Evolutionary conservation across 2,113 vertebrate species (phyloP).

Genomic region (Tretioscincus oriximinensis): DNA sequence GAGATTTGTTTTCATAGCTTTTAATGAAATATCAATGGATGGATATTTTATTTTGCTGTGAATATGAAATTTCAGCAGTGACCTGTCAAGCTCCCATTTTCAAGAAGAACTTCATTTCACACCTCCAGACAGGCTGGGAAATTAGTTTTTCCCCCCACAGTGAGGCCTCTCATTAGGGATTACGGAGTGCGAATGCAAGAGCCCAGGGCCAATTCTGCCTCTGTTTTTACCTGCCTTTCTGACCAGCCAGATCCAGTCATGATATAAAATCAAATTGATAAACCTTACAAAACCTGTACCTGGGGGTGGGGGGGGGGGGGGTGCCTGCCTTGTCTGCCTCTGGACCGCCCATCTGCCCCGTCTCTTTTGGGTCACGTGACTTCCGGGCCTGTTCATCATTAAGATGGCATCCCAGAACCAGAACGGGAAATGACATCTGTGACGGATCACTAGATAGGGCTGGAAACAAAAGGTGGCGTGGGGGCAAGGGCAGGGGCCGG

Average conservation of each 20-base stretch:
- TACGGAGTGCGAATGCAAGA: conserved; percentile 52
- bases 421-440: too few species aligned
- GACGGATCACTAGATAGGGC: too few species aligned
- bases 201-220: conserved; percentile 42
- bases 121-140: conserved; percentile 68
- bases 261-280: too few species aligned
- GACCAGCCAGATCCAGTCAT: background rate
- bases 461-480: too few species aligned
- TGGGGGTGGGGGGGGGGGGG: too few species aligned
- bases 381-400: too few species aligned
- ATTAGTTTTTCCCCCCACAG: conserved; percentile 68
- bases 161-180: conserved; percentile 66
- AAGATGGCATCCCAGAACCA: too few species aligned
- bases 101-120: conserved; percentile 73
- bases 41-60: conserved; percentile 71
- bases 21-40: conserved; percentile 75
- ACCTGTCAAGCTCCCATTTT: conserved; percentile 65
- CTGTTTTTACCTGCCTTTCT: conserved; percentile 49
- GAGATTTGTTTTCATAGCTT: conserved; percentile 60
- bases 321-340: too few species aligned
- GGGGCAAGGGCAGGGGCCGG: too few species aligned
- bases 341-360: too few species aligned
- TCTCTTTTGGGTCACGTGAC: too few species aligned
- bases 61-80: conserved; percentile 67
- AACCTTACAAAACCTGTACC: too few species aligned